Base-by-base conservation (phyloP, 2,113 vertebrate genomes). In the Trogon surrucura region DNA sequence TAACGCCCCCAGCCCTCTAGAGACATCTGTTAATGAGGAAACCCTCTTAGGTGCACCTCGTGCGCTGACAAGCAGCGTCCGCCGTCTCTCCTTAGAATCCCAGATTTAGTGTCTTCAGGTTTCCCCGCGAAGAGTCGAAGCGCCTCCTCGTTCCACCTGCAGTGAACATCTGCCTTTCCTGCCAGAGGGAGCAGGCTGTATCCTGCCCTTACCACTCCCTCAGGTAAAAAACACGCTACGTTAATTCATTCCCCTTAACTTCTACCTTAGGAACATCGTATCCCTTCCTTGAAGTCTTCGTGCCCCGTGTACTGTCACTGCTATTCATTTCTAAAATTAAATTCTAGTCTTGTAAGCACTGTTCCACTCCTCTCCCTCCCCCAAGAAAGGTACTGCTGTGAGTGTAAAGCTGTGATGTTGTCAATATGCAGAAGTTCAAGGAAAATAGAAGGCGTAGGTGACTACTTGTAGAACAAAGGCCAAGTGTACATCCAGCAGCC, bases 31-130 rank as follows among this genome's bases (percentile, higher is more conserved):
- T 11, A 65, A 26, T 8, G 7, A 27, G 47, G 19, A 53, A 56
- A 30, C 11, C 22, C 25, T 12, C 13, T 0, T 1, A 4, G 14
- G 0, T 23, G 57, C 32, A 16, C 9, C 23, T 8, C 14, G 38
- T 10, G 60, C 11, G 0, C 16, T 2, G 26, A 27, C 34, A 30
- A 5, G 44, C 64, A 13, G 1, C 56, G 18, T 1, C 47, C 5
- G 18, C 36, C 0, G 10, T 6, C 41, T n/a, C 26, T 62, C 71
- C 27, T 4, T 1, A 3, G 1, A 5, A 38, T 25, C 25, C 10
- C 71, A 9, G 45, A 26, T 32, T 0, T 41, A 41, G 3, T 1
- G 4, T 6, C 12, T 3, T 18, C 38, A 4, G 19, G 9, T 22
- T n/a, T 38, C 23, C 36, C 44, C 38, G 1, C 5, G 3, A 2